phyloP scores from a whole-genome alignment of 2,113 vertebrate genomes.

The Toxotes chatareus region DNA sequence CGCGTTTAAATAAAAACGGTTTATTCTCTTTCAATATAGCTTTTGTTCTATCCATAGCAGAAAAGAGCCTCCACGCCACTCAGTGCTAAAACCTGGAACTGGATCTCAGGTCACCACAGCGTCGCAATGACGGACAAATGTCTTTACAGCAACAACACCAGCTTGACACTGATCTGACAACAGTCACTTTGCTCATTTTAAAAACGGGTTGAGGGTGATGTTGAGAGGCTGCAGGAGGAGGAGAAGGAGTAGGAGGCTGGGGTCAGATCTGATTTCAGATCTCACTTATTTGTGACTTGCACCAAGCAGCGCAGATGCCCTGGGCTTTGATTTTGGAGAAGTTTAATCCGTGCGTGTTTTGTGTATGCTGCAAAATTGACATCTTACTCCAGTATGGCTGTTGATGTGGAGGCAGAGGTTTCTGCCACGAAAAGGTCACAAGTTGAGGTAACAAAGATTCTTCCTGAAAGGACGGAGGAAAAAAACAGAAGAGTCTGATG shows the following conservation, averaged over 20 bases:
- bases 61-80: constrained; percentile 82
- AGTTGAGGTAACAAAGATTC: constrained; percentile 86
- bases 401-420: constrained; percentile 83
- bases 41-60: constrained; percentile 84
- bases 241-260: background rate
- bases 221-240: background rate
- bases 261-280: constrained; percentile 50
- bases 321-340: constrained; percentile 60
- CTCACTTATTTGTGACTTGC: constrained; percentile 49
- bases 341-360: constrained; percentile 73
- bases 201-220: constrained; percentile 50
- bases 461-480: constrained; percentile 67
- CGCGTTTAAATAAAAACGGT: constrained; percentile 82
- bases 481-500: background rate
- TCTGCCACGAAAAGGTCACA: constrained; percentile 83
- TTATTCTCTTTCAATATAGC: constrained; percentile 86
- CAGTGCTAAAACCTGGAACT: constrained; percentile 81
- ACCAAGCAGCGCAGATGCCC: constrained; percentile 53
- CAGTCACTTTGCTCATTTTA: constrained; percentile 75
- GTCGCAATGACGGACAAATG: constrained; percentile 70
- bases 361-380: constrained; percentile 75
- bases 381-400: constrained; percentile 85
- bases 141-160: constrained; percentile 74
- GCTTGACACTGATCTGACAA: constrained; percentile 73
- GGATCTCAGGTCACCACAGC: constrained; percentile 78